Evolutionary conservation across 2,113 vertebrate species (phyloP).

Genomic region (Illadopsis cleaveri): DNA sequence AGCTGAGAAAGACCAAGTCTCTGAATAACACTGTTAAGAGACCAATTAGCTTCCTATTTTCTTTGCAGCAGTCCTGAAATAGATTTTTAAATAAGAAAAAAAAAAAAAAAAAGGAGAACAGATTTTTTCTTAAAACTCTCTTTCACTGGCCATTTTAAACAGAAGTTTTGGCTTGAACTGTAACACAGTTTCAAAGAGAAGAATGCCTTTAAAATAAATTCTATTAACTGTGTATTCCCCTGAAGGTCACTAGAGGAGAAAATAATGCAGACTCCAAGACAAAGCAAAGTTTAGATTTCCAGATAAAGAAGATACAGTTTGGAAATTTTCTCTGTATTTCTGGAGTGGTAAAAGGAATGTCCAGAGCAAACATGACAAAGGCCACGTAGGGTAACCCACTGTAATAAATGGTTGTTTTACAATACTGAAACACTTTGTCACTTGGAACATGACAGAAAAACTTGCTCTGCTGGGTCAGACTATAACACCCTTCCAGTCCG

Average conservation of each 20-base stretch:
- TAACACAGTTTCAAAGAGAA: not conserved
- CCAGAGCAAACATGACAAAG: not conserved
- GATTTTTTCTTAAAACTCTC: not conserved
- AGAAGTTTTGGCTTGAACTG: not conserved
- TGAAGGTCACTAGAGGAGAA: not conserved
- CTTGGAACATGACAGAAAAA: not conserved
- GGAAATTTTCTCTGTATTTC: not conserved
- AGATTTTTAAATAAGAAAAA: not conserved
- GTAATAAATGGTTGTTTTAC: not conserved
- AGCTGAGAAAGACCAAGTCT: conserved; percentile 13
- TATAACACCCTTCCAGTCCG: not conserved
- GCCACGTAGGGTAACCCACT: not conserved
- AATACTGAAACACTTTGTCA: not conserved
- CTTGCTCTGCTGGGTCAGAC: not conserved
- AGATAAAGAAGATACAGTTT: not conserved
- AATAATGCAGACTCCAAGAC: not conserved
- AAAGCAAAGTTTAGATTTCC: not conserved
- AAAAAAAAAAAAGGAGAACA: not conserved
- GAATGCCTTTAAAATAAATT: not conserved
- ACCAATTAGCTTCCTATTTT: not conserved
- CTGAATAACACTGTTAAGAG: conserved; percentile 10
- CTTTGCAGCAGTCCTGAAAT: not conserved
- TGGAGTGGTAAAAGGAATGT: not conserved
- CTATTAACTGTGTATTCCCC: not conserved
- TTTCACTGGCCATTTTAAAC: not conserved